Percentiles rank a stretch among this genome's conserved stretches.
These are phyloP conservation scores for Nestor notabilis DNA, from an alignment of 2,113 vertebrate genomes.

Conservation along the genomic window DNA sequence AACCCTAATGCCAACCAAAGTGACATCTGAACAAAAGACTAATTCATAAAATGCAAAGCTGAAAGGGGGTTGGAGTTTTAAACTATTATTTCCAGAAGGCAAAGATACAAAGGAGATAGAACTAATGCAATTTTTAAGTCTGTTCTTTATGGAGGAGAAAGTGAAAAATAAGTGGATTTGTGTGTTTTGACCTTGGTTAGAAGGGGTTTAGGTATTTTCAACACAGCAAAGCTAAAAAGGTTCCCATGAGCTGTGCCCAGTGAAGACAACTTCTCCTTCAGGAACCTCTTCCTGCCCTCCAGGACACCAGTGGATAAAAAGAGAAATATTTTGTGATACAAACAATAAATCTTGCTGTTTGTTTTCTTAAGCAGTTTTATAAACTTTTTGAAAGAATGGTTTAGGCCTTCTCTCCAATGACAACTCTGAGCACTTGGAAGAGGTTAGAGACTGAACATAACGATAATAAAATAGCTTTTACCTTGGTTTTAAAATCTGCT, in stretches of 20 bases:
- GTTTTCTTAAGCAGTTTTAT: neutral
- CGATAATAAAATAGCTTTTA: neutral
- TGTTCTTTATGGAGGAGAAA: neutral
- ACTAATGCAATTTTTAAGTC: neutral
- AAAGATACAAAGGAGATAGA: neutral
- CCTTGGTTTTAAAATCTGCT: neutral
- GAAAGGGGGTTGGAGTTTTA: neutral
- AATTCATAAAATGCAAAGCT: neutral
- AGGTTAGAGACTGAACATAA: neutral
- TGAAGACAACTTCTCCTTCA: neutral
- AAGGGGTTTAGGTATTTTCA: neutral
- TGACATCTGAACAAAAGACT: accelerated
- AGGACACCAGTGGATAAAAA: neutral
- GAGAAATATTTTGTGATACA: neutral
- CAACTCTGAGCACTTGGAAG: neutral
- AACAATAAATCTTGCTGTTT: neutral
- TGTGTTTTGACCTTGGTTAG: neutral
- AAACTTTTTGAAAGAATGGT: accelerated
- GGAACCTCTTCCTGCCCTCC: neutral
- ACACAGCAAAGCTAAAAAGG: neutral
- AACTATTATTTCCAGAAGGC: neutral
- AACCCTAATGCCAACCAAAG: neutral
- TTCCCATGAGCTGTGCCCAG: neutral
- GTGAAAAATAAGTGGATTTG: neutral
- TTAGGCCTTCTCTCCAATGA: neutral